Percentiles rank a stretch among this genome's conserved stretches.
These are phyloP conservation scores for Lucinisca nassula DNA, from an alignment of 2,888 invertebrate species.

Conservation along the genomic window DNA sequence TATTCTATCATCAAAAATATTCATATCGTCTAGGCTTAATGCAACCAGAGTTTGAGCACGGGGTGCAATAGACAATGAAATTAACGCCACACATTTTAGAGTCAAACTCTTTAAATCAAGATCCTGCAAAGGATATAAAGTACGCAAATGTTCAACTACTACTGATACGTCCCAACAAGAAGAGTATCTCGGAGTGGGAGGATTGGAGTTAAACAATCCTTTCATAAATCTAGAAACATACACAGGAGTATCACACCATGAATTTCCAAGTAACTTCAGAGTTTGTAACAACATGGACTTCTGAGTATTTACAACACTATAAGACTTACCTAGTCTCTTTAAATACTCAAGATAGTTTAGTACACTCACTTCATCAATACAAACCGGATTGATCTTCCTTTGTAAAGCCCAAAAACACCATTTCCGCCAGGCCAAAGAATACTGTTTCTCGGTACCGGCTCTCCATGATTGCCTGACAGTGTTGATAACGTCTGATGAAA, in stretches of 20 bases:
- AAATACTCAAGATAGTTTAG: conserved; percentile 26
- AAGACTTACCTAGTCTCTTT: neutral
- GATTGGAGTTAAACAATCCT: conserved; percentile 23
- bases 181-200: conserved; percentile 26
- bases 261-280: conserved; percentile 11
- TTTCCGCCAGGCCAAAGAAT: conserved; percentile 41
- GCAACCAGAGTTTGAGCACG: conserved; percentile 29
- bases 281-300: conserved; percentile 51
- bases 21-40: conserved; percentile 4
- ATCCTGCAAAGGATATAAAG: neutral
- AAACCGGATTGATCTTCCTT: conserved; percentile 43
- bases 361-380: conserved; percentile 30
- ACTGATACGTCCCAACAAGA: conserved; percentile 39
- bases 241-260: neutral
- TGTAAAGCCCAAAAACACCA: conserved; percentile 54
- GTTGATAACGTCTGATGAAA: conserved; percentile 39
- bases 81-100: conserved; percentile 29
- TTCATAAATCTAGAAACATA: conserved; percentile 46
- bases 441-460: conserved; percentile 46
- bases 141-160: conserved; percentile 15
- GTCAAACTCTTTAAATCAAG: conserved; percentile 16
- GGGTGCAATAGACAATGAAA: conserved; percentile 16
- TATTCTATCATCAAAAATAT: neutral
- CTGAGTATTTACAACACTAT: conserved; percentile 10
- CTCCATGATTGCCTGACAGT: conserved; percentile 32